Evolutionary conservation across 2,113 vertebrate species (phyloP).

Genomic region (Pogona vitticeps): DNA sequence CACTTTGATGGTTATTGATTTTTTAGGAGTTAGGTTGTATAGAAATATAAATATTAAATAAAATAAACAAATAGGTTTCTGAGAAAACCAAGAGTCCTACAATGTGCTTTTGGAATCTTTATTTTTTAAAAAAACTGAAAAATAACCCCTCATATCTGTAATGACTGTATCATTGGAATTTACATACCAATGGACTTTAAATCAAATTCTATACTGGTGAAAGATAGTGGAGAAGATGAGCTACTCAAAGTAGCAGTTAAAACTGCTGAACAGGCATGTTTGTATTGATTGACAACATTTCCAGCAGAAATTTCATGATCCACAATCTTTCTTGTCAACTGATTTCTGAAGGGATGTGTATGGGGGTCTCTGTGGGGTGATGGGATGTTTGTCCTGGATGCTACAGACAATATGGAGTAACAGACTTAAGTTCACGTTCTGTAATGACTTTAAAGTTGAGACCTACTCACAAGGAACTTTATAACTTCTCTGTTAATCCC

Average conservation of each 20-base stretch:
- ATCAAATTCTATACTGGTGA: slow-evolving; percentile 7
- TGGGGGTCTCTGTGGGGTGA: neutral
- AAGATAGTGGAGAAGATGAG: neutral
- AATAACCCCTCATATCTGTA: neutral
- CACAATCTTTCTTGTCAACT: neutral
- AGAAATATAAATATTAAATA: neutral
- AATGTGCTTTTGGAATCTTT: no score
- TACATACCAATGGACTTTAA: slow-evolving; percentile 26
- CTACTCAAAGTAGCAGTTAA: neutral
- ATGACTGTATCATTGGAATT: neutral
- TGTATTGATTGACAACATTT: neutral
- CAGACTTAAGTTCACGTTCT: neutral
- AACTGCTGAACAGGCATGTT: neutral
- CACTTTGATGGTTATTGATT: neutral
- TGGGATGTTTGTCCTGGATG: neutral
- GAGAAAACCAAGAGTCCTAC: neutral
- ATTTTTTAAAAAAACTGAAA: no score
- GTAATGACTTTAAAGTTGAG: slow-evolving; percentile 28
- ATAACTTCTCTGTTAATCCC: neutral
- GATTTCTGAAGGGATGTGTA: rapidly evolving
- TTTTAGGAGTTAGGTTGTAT: neutral
- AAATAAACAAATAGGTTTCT: neutral
- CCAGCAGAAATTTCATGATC: neutral
- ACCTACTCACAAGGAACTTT: neutral
- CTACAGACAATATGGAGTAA: neutral